Conservation (phyloP, 2,797 vertebrate genomes). For the Numenius phaeopus region DNA sequence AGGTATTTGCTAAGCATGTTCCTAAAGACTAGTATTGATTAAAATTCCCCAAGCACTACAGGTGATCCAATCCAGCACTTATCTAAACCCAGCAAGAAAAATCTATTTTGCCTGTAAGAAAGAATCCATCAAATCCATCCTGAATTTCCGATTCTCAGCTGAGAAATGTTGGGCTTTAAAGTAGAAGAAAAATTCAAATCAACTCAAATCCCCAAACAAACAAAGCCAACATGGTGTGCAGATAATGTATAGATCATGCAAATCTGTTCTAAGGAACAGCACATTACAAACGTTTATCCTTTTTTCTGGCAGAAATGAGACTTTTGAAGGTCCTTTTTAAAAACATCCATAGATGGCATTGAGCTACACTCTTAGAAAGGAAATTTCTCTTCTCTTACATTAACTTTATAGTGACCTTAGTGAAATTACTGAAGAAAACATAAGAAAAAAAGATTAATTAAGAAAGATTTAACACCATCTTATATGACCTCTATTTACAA, state of each 20-base stretch:
- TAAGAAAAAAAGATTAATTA: not conserved
- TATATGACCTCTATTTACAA: not conserved
- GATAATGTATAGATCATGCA: not conserved
- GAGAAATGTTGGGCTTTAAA: not conserved
- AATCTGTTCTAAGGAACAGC: not conserved
- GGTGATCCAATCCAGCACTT: rapidly evolving
- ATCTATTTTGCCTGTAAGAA: not conserved
- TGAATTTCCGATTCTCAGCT: not conserved
- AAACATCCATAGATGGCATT: not conserved
- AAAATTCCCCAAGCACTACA: not conserved
- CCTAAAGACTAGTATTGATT: not conserved
- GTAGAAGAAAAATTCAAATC: not conserved
- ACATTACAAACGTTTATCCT: not conserved
- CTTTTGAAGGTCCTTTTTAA: not conserved
- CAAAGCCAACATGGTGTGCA: not conserved
- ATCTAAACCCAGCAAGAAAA: not conserved
- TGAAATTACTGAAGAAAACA: not conserved
- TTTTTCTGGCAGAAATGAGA: not conserved
- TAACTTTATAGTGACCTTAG: not conserved
- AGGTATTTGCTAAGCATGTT: not conserved
- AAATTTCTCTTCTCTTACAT: not conserved
- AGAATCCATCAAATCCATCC: not conserved
- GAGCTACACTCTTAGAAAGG: not conserved
- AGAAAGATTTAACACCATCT: not conserved
- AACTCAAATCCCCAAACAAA: not conserved